Evolutionary conservation across 2,888 invertebrate genomes (phyloP).

Genomic region (Chrysopilus asiliformis): DNA sequence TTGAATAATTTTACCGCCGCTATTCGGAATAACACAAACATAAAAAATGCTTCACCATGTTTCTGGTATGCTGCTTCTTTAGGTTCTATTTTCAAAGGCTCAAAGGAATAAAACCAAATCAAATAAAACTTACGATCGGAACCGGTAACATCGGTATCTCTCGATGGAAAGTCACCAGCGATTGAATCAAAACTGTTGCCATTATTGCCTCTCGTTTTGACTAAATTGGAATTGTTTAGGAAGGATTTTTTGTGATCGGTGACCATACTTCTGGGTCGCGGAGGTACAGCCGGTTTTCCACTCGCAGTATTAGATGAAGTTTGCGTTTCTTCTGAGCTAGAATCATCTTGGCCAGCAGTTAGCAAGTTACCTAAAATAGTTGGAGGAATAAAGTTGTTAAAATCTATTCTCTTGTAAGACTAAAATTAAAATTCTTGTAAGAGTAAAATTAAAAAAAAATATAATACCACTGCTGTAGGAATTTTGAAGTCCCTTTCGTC

Average conservation of each 20-base stretch:
- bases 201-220: conserved; percentile 21
- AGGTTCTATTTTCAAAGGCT: too few species aligned
- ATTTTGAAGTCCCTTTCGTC: conserved; percentile 45
- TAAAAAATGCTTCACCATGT: too few species aligned
- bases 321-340: conserved; percentile 58
- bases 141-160: conserved; percentile 38
- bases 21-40: too few species aligned
- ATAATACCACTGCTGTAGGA: conserved; percentile 52
- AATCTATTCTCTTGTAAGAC: too few species aligned
- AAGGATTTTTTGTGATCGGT: conserved; percentile 42
- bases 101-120: too few species aligned
- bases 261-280: conserved; percentile 50
- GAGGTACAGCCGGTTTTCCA: conserved; percentile 46
- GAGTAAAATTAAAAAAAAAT: conserved; percentile 7
- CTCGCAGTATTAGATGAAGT: conserved; percentile 22
- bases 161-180: conserved; percentile 30
- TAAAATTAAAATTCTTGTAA: too few species aligned
- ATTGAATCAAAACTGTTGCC: conserved; percentile 9
- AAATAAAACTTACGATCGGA: conserved; percentile 37
- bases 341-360: conserved; percentile 62
- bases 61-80: too few species aligned
- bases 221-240: conserved; percentile 22
- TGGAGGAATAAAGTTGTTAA: too few species aligned
- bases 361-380: conserved; percentile 49
- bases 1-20: too few species aligned